Evolutionary conservation across 2,113 vertebrate genomes (phyloP).

Genomic region (Sarotherodon lohbergeri): DNA sequence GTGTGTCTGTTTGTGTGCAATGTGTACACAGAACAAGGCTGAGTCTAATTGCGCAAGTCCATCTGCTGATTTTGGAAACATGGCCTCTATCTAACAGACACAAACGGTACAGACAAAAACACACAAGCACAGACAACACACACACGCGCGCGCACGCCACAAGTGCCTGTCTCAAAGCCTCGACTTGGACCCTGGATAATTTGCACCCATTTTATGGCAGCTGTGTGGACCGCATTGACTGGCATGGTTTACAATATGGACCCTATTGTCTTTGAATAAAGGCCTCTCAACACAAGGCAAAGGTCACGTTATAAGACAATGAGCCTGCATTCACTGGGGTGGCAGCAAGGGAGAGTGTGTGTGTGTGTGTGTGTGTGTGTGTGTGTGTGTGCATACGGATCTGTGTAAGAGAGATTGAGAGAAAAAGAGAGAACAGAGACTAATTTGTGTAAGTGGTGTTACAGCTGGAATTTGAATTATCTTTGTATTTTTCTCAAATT

Average conservation of each 20-base stretch:
- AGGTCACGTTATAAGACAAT: slow-evolving; percentile 60
- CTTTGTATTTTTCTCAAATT: background rate
- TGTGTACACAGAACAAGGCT: slow-evolving; percentile 28
- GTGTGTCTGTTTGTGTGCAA: slow-evolving; percentile 5
- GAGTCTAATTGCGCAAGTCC: slow-evolving; percentile 57
- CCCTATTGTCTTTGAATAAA: slow-evolving; percentile 64
- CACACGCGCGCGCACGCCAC: background rate
- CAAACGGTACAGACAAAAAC: slow-evolving; percentile 22
- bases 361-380: background rate
- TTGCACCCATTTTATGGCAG: slow-evolving; percentile 47
- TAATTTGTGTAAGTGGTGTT: background rate
- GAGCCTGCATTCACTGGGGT: slow-evolving; percentile 22
- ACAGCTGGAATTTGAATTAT: background rate
- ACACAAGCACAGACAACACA: background rate
- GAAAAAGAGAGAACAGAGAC: background rate
- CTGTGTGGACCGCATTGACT: slow-evolving; percentile 55
- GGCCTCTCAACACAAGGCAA: slow-evolving; percentile 48
- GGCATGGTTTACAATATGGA: slow-evolving; percentile 63
- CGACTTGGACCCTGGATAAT: slow-evolving; percentile 50
- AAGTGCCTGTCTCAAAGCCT: slow-evolving; percentile 44
- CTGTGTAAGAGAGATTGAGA: background rate
- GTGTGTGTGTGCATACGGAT: background rate
- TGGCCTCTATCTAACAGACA: slow-evolving; percentile 33
- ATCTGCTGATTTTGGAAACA: slow-evolving; percentile 63
- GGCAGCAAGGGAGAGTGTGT: background rate